Conservation (phyloP, 2,888 invertebrate genomes). For the Drosophila borborema region DNA sequence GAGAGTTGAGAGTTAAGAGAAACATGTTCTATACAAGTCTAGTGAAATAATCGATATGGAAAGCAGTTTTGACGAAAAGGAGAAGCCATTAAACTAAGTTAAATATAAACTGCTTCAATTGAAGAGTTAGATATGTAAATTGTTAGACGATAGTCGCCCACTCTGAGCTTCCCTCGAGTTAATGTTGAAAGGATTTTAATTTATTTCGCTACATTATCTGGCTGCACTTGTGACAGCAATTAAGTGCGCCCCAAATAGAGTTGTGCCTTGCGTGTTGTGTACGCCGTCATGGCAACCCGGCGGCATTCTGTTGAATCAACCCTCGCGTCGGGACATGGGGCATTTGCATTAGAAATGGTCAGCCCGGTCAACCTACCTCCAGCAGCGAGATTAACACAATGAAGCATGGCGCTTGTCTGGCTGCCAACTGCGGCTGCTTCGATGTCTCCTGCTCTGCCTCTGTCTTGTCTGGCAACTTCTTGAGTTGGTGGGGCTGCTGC, state of each 20-base stretch:
- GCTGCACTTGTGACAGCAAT: conserved; percentile 43
- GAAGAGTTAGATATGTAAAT: neutral
- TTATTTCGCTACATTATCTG: neutral
- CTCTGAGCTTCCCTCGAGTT: neutral
- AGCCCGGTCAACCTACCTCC: conserved; percentile 89
- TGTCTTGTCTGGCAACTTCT: conserved; percentile 22
- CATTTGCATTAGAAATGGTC: conserved; percentile 56
- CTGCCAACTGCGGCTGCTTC: conserved; percentile 89
- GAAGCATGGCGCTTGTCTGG: conserved; percentile 94
- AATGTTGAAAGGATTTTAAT: neutral
- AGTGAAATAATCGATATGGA: neutral
- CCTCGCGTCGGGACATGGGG: conserved; percentile 39
- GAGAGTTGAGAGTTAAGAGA: neutral
- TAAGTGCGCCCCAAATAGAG: conserved; percentile 44
- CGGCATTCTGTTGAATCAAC: conserved; percentile 55
- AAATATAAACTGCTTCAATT: neutral
- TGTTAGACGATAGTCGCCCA: neutral
- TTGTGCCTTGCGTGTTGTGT: conserved; percentile 60
- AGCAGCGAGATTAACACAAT: conserved; percentile 96
- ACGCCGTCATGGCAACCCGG: conserved; percentile 65
- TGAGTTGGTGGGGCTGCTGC: conserved; percentile 43
- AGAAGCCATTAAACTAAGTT: neutral
- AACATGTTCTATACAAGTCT: neutral
- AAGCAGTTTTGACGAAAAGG: no score
- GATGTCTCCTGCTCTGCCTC: neutral